Evolutionary conservation across 2,797 vertebrate species (phyloP).

Genomic region (Xenentodon cancila): DNA sequence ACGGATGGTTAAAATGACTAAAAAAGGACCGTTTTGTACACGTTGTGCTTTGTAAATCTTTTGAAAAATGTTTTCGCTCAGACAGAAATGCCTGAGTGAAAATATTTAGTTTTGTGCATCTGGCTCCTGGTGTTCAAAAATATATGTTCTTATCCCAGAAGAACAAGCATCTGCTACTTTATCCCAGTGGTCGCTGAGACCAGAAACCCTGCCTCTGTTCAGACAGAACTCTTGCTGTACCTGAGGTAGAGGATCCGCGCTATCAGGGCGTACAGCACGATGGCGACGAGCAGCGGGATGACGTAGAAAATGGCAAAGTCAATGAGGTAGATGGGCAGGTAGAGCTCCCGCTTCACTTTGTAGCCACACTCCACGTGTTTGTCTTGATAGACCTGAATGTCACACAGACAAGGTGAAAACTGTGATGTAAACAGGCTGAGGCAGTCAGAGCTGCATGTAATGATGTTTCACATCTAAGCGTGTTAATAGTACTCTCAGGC

Average conservation of each 20-base stretch:
- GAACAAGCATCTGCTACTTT: too few species aligned
- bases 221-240: conserved; percentile 19
- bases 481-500: conserved; percentile 17
- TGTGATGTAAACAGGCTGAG: background rate
- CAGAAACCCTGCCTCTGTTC: too few species aligned
- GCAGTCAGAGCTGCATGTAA: background rate
- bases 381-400: conserved; percentile 63
- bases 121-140: too few species aligned
- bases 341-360: conserved; percentile 85
- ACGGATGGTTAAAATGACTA: too few species aligned
- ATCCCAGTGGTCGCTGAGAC: too few species aligned
- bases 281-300: conserved; percentile 82
- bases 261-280: conserved; percentile 84
- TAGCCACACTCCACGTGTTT: conserved; percentile 83
- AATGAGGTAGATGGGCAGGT: conserved; percentile 88
- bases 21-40: too few species aligned
- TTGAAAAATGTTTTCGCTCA: too few species aligned
- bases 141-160: too few species aligned
- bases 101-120: too few species aligned
- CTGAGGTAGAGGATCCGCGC: conserved; percentile 82
- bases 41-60: too few species aligned
- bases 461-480: conserved; percentile 15
- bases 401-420: conserved; percentile 14
- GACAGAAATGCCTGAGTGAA: too few species aligned
- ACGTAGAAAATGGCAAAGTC: conserved; percentile 88